Conservation (phyloP, 2,797 vertebrate genomes). For the Anableps anableps region DNA sequence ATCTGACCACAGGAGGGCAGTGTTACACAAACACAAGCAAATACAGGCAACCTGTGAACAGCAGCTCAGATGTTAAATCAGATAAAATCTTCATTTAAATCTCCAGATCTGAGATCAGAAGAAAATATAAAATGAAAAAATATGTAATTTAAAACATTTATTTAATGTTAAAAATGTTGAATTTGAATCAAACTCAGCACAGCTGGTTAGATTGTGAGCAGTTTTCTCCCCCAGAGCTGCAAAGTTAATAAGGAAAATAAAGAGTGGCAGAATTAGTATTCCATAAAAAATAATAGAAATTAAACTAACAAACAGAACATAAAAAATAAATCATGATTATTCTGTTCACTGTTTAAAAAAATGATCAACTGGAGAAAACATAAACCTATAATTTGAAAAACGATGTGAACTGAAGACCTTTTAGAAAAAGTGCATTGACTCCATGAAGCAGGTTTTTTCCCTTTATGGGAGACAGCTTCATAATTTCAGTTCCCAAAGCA, state of each 20-base stretch:
- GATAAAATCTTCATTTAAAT: not conserved
- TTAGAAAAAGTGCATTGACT: too few species aligned
- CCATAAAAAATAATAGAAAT: not conserved
- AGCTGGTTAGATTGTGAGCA: not conserved
- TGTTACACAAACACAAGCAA: not conserved
- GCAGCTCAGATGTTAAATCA: not conserved
- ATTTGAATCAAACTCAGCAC: not conserved
- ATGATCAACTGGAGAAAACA: not conserved
- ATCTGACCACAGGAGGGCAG: slow-evolving; percentile 36
- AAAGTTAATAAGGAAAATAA: not conserved
- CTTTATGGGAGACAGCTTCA: not conserved
- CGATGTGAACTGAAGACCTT: not conserved
- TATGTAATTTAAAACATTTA: not conserved
- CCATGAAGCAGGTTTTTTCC: not conserved
- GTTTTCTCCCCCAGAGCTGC: not conserved
- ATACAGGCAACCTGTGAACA: not conserved
- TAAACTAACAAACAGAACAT: not conserved
- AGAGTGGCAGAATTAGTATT: not conserved
- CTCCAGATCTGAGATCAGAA: not conserved
- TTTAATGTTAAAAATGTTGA: not conserved
- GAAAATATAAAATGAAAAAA: not conserved
- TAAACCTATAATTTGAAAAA: not conserved
- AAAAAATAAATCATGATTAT: too few species aligned
- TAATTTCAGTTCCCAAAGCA: not conserved
- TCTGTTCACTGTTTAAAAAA: too few species aligned